Percentiles rank a stretch among this genome's conserved stretches.
These are phyloP conservation scores for Celastrina argiolus DNA, from an alignment of 2,888 invertebrate genomes.

Conservation along the genomic window DNA sequence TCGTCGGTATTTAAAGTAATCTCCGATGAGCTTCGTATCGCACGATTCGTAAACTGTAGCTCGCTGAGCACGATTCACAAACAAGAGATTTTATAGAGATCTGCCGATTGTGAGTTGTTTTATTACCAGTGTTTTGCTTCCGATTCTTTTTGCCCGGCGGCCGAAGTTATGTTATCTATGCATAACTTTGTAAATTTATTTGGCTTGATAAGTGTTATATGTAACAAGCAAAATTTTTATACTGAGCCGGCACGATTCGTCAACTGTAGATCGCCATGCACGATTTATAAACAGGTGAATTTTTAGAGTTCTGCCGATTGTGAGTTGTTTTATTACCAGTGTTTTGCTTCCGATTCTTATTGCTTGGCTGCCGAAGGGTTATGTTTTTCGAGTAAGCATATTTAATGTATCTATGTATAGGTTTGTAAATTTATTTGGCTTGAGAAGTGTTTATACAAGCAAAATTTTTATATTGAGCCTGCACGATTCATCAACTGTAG, in stretches of 20 bases:
- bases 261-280: slow-evolving; percentile 41
- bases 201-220: too few relatives aligned
- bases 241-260: slow-evolving; percentile 58
- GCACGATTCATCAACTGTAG: slow-evolving; percentile 47
- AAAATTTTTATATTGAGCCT: too few relatives aligned
- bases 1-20: slow-evolving; percentile 39
- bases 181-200: too few relatives aligned
- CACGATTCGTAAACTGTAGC: slow-evolving; percentile 46
- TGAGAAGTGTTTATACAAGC: too few relatives aligned
- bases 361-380: too few relatives aligned
- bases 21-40: slow-evolving; percentile 43
- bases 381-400: too few relatives aligned
- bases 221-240: too few relatives aligned
- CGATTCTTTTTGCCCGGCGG: not conserved
- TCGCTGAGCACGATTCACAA: slow-evolving; percentile 56
- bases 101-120: slow-evolving; percentile 10
- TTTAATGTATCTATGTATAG: too few relatives aligned
- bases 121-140: not conserved
- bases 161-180: too few relatives aligned
- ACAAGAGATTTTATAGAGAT: slow-evolving; percentile 43
- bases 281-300: slow-evolving; percentile 57
- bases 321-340: not conserved
- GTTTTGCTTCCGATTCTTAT: not conserved
- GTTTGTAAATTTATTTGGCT: too few relatives aligned
- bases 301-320: slow-evolving; percentile 26